Evolutionary conservation across 2,888 invertebrate species (phyloP), one percentile per base, ranked within the genome.

Genomic region (Cabera pusaria): DNA sequence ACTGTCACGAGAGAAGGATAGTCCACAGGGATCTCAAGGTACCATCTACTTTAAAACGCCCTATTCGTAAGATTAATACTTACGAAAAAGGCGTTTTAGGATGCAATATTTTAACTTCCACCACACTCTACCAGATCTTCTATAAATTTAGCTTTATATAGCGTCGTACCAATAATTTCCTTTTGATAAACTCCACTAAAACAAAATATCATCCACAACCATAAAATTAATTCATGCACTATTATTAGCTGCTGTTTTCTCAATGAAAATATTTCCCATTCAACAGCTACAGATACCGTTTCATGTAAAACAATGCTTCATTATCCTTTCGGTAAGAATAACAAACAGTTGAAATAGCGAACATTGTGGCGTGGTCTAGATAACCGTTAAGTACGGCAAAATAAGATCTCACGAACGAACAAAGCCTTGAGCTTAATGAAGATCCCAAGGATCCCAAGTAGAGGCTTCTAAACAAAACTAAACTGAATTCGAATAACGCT

Each of bases 11-110:
- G 61, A 93, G 95, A 68, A 93, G 95, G 66, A 96, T 99, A 67
- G 98, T 98, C 34, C 98, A 99, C 88, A 93, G 98, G 74, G 98
- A 98, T 91, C 93, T 98, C 72, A 98, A 98, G 93, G 94, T 93
- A 14, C 3, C 2, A 14, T 14, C 14, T n/a, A 14, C 14, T 14
- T 14, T 14, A n/a, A n/a, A n/a, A n/a, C n/a, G n/a, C n/a, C n/a
- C n/a, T n/a, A n/a, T n/a, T n/a, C n/a, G n/a, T n/a, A n/a, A n/a
- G n/a, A n/a, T n/a, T n/a, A n/a, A n/a, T n/a, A n/a, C n/a, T n/a
- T n/a, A n/a, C 6, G 17, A 17, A 25, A 3, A 25, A 11, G 7
- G 11, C 8, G 18, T 5, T n/a, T n/a, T n/a, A n/a, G n/a, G n/a
- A n/a, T n/a, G n/a, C n/a, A n/a, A n/a, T n/a, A n/a, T n/a, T n/a